Conservation (phyloP, 2,888 invertebrate species). For the Noctua comes region DNA sequence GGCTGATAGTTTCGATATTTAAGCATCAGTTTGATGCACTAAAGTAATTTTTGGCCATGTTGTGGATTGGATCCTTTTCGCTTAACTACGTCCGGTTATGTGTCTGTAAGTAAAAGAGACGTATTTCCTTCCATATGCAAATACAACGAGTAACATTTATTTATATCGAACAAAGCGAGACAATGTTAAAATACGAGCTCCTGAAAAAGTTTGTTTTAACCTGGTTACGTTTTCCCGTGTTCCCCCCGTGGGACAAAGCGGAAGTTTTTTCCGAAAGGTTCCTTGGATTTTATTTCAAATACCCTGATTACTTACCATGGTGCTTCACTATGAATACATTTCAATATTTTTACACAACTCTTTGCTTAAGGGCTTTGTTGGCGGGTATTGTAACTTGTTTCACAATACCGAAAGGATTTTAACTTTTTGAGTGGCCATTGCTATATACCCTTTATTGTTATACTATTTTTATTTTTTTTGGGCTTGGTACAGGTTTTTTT, state of each 20-base stretch:
- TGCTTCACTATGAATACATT: conserved; percentile 80
- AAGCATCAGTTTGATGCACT: no score
- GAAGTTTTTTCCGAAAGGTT: conserved; percentile 74
- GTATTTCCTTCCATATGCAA: conserved; percentile 18
- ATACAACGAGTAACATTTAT: conserved; percentile 37
- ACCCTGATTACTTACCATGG: conserved; percentile 73
- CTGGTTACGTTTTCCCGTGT: conserved; percentile 72
- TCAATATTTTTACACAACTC: conserved; percentile 74
- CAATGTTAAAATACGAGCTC: conserved; percentile 70
- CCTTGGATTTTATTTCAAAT: conserved; percentile 77
- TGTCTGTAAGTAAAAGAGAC: conserved; percentile 14
- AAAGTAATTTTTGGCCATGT: no score
- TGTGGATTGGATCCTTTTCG: no score
- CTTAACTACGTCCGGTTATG: no score
- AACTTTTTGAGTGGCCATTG: conserved; percentile 29
- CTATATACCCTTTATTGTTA: conserved; percentile 1
- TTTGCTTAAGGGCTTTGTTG: conserved; percentile 57
- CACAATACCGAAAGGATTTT: conserved; percentile 39
- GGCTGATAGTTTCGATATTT: no score
- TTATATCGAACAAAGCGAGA: conserved; percentile 48
- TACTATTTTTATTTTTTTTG: neutral
- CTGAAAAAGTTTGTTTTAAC: conserved; percentile 78
- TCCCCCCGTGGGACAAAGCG: conserved; percentile 72
- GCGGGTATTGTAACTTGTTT: conserved; percentile 52
- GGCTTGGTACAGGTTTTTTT: neutral